Conservation (phyloP, 1,140 invertebrate genomes). For the Apocrypta bakeri region DNA sequence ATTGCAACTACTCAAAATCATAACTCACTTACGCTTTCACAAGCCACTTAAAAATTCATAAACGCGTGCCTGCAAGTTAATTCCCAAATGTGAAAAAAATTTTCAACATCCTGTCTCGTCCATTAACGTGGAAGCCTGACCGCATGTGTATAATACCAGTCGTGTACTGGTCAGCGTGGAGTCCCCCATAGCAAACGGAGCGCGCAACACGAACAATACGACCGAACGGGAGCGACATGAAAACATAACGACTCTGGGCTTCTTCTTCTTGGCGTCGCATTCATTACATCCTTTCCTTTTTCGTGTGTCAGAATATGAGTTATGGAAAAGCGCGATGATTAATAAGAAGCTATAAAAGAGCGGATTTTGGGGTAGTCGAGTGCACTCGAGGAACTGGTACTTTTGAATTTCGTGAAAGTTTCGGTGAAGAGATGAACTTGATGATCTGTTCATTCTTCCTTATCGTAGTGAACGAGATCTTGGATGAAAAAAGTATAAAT, state of each 20-base stretch:
- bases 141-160: background rate
- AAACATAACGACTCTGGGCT: background rate
- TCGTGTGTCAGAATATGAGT: background rate
- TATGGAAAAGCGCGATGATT: background rate
- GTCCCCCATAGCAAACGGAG: slow-evolving; percentile 65
- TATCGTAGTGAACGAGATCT: no score
- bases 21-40: background rate
- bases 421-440: background rate
- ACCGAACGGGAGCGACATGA: slow-evolving; percentile 9
- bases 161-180: slow-evolving; percentile 36
- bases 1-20: background rate
- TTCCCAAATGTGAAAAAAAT: background rate
- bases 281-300: slow-evolving; percentile 4
- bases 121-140: no score
- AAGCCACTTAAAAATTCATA: background rate
- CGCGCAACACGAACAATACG: slow-evolving; percentile 28
- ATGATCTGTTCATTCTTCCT: background rate
- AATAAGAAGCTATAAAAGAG: no score
- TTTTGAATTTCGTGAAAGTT: background rate
- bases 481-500: no score
- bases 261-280: background rate
- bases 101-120: background rate
- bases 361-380: no score
- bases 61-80: background rate
- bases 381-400: background rate